phyloP scores from a whole-genome alignment of 2,888 invertebrate species.

The Watsonalla binaria region DNA sequence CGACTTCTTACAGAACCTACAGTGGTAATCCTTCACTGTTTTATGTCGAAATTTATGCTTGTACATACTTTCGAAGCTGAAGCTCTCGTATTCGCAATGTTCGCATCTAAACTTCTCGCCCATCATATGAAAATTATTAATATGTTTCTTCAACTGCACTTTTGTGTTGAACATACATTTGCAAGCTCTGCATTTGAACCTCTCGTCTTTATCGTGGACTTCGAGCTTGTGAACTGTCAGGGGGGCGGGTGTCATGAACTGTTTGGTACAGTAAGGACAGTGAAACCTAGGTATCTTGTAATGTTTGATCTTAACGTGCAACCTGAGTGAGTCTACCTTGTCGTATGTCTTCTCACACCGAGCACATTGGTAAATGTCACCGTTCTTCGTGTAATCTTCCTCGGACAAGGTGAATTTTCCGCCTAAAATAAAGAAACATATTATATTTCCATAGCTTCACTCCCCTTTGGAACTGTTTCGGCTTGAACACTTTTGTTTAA shows the following conservation, averaged over 20 bases:
- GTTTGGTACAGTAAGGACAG: constrained; percentile 40
- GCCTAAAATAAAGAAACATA: constrained; percentile 13
- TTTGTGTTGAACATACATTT: constrained; percentile 49
- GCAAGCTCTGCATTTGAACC: constrained; percentile 60
- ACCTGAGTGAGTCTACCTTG: constrained; percentile 36
- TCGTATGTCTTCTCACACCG: constrained; percentile 46
- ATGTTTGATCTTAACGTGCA: constrained; percentile 51
- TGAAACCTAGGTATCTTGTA: constrained; percentile 41
- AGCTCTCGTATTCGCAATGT: constrained; percentile 55
- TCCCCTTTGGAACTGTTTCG: background rate
- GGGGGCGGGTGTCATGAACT: constrained; percentile 46
- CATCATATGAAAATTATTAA: constrained; percentile 59
- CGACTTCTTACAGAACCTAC: constrained; percentile 62
- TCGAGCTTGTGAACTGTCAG: constrained; percentile 49
- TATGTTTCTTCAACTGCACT: constrained; percentile 47
- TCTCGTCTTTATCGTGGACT: constrained; percentile 50
- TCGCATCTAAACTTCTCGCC: constrained; percentile 53
- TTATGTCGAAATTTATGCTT: constrained; percentile 66
- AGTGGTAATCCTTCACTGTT: constrained; percentile 59
- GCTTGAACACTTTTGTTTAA: no score
- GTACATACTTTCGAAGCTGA: constrained; percentile 43
- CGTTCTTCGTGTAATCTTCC: constrained; percentile 41
- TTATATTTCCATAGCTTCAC: constrained; percentile 11
- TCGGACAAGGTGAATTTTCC: constrained; percentile 39
- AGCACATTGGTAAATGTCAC: constrained; percentile 32